phyloP scores from a whole-genome alignment of 1,140 invertebrate genomes.

The Dendrolimus punctatus region DNA sequence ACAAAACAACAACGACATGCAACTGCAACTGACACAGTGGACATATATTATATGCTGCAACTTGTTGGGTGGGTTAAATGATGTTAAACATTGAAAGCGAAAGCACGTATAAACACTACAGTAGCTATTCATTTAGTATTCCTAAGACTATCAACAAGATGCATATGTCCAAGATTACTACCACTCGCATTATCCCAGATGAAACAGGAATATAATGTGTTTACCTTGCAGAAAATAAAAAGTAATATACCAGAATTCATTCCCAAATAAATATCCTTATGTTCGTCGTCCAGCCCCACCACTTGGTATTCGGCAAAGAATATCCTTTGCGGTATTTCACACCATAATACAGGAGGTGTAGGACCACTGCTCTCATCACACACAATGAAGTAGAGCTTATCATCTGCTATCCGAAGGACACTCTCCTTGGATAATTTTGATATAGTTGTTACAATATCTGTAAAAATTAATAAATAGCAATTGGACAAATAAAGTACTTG shows the following conservation, averaged over 20 bases:
- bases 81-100: too few species aligned
- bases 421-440: conserved; percentile 86
- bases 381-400: conserved; percentile 85
- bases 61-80: too few species aligned
- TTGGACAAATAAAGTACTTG: neutral
- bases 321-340: conserved; percentile 80
- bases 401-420: conserved; percentile 79
- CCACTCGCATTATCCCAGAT: neutral
- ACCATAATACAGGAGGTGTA: conserved; percentile 83
- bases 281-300: conserved; percentile 79
- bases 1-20: too few species aligned
- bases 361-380: conserved; percentile 80
- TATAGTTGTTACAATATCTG: conserved; percentile 78
- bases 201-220: neutral
- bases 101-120: too few species aligned
- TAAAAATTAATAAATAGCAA: conserved; percentile 10
- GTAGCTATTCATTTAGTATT: too few species aligned
- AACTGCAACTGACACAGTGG: too few species aligned
- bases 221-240: neutral
- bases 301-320: conserved; percentile 90
- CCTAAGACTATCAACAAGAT: too few species aligned
- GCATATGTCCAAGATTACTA: too few species aligned
- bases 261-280: conserved; percentile 88
- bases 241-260: conserved; percentile 74
- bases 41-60: too few species aligned